Evolutionary conservation across 2,888 invertebrate species (phyloP).

Genomic region (Zele albiditarsus): DNA sequence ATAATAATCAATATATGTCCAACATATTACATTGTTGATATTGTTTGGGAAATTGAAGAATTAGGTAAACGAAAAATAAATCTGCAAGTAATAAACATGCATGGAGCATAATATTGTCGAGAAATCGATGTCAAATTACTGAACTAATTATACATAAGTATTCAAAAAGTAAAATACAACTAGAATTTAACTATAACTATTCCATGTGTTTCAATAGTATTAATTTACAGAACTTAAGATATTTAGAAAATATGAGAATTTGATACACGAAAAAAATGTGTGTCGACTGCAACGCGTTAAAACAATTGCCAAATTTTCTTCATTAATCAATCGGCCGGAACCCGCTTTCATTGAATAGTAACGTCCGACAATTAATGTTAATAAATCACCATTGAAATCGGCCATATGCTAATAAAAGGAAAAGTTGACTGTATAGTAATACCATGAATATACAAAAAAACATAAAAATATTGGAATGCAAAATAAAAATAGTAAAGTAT

Average conservation of each 20-base stretch:
- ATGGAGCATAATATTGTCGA: background rate
- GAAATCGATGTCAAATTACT: background rate
- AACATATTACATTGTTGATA: background rate
- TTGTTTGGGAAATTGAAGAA: background rate
- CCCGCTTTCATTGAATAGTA: background rate
- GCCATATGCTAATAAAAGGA: background rate
- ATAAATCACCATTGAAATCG: background rate
- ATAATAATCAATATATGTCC: background rate
- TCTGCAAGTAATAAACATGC: background rate
- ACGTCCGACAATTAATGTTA: background rate
- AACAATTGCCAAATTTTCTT: background rate
- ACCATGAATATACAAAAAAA: background rate
- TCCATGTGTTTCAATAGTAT: background rate
- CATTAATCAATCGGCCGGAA: background rate
- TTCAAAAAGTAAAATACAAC: background rate
- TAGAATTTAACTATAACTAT: background rate
- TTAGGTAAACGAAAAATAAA: background rate
- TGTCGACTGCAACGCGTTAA: too few species aligned
- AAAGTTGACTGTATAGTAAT: background rate
- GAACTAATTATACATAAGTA: background rate
- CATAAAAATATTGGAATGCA: background rate
- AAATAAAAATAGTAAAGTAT: background rate
- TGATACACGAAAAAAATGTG: background rate
- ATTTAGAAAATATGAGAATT: background rate
- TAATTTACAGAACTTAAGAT: background rate